phyloP scores from a whole-genome alignment of 1,140 invertebrate genomes.

The Ceratitis capitata region DNA sequence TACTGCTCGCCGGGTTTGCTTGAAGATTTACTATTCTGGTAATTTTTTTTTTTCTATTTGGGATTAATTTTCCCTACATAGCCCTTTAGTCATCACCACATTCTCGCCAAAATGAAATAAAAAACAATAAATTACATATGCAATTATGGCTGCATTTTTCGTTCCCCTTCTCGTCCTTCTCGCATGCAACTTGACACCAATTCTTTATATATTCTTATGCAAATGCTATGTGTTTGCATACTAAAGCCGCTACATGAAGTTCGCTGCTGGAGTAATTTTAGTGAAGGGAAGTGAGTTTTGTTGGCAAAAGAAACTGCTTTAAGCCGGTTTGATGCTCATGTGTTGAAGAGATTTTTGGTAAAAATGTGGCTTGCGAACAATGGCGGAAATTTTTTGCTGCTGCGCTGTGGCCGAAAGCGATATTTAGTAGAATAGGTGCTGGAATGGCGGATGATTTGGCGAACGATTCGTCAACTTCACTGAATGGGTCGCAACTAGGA shows the following conservation, averaged over 20 bases:
- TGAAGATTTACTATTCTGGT: too few relatives aligned
- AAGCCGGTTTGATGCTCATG: background rate
- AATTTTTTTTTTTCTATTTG: too few relatives aligned
- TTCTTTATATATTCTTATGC: background rate
- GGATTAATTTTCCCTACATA: too few relatives aligned
- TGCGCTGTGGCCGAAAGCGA: too few relatives aligned
- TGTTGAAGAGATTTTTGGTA: background rate
- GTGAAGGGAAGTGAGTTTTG: background rate
- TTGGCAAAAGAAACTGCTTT: background rate
- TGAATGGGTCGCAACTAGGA: too few relatives aligned
- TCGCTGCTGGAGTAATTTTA: background rate
- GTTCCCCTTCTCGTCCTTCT: background rate
- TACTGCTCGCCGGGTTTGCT: too few relatives aligned
- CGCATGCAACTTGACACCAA: constrained; percentile 19
- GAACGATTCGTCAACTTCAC: too few relatives aligned
- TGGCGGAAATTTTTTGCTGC: background rate
- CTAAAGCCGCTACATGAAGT: too few relatives aligned
- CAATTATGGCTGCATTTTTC: constrained; percentile 28
- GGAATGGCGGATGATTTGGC: too few relatives aligned
- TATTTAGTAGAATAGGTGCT: too few relatives aligned
- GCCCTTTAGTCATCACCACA: too few relatives aligned
- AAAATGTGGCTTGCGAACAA: background rate
- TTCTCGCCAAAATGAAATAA: background rate
- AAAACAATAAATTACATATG: background rate
- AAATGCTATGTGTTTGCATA: background rate